phyloP scores from a whole-genome alignment of 92 coral and sea anemone species.

The Porites rus region DNA sequence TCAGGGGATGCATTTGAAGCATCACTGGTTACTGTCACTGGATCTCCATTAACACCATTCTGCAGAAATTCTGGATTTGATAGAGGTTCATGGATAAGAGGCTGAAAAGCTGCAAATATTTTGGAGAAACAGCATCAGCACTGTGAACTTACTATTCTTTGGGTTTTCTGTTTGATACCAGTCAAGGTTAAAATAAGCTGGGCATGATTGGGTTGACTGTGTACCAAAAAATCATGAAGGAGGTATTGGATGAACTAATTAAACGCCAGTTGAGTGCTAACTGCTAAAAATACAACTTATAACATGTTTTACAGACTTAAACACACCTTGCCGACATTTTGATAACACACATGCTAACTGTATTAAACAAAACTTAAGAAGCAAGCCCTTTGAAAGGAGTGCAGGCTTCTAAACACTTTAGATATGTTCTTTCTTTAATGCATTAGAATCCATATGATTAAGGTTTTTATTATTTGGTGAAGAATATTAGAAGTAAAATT shows the following conservation, averaged over 20 bases:
- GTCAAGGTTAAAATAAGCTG: not conserved
- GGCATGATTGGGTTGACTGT: not conserved
- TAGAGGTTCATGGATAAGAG: slow-evolving; percentile 92
- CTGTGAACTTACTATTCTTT: not conserved
- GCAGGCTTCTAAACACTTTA: too few relatives aligned
- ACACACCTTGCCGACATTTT: too few relatives aligned
- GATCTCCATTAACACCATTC: slow-evolving; percentile 5
- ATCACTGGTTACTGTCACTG: not conserved
- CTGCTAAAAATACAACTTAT: too few relatives aligned
- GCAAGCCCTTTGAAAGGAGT: too few relatives aligned
- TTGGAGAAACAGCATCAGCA: not conserved
- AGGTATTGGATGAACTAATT: not conserved
- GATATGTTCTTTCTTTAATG: too few relatives aligned
- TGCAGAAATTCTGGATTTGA: slow-evolving; percentile 46
- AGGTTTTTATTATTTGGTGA: too few relatives aligned
- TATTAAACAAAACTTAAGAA: too few relatives aligned
- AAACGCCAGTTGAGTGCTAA: too few relatives aligned
- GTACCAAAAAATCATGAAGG: not conserved
- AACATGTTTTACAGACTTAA: too few relatives aligned
- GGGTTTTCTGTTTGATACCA: not conserved
- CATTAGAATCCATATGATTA: too few relatives aligned
- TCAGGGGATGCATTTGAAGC: not conserved
- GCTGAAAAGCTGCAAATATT: slow-evolving; percentile 72
- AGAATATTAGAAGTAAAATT: too few relatives aligned
- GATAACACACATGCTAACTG: too few relatives aligned